Evolutionary conservation across 2,113 vertebrate genomes (phyloP).

Genomic region (Ibidorhyncha struthersii): DNA sequence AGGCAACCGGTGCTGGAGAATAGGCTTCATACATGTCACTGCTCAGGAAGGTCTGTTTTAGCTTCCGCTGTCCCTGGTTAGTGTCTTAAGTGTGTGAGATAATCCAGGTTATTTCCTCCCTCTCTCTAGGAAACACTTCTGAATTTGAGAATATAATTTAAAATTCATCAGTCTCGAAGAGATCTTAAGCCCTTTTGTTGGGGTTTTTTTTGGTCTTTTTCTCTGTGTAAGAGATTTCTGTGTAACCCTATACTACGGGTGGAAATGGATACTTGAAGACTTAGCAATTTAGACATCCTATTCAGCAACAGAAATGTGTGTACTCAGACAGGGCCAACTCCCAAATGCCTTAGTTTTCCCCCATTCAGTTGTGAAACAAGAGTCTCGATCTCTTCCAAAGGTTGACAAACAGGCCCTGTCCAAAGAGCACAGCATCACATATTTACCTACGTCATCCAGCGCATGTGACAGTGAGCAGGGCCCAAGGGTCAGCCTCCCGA

Average conservation of each 20-base stretch:
- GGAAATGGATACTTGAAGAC: neutral
- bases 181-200: neutral
- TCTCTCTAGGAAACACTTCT: neutral
- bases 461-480: neutral
- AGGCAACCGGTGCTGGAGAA: fast-evolving
- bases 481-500: neutral
- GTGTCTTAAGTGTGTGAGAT: neutral
- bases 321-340: neutral
- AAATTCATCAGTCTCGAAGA: neutral
- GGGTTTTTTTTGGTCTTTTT: neutral
- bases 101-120: neutral
- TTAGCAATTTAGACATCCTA: neutral
- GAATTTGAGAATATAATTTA: neutral
- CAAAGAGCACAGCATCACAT: conserved; percentile 26
- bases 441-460: fast-evolving
- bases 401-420: neutral
- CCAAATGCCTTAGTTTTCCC: neutral
- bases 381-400: neutral
- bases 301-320: neutral
- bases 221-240: neutral
- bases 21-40: neutral
- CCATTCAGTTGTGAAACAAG: neutral
- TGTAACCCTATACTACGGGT: fast-evolving
- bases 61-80: neutral
- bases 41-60: neutral